Base-by-base conservation (phyloP, 2,113 vertebrate species). In the Elachura formosa region DNA sequence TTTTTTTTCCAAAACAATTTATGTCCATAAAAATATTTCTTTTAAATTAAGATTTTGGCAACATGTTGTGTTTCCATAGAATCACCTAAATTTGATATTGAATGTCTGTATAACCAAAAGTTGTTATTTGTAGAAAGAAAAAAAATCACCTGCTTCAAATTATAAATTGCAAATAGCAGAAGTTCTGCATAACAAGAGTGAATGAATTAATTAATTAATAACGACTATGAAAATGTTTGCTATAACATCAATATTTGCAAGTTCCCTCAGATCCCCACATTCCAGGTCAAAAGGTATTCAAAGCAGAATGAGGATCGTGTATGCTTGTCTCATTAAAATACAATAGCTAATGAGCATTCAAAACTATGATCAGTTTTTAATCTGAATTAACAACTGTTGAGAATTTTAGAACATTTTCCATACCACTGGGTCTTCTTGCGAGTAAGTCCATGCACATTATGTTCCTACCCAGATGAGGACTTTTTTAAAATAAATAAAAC, bases 401-500 rank as follows among this genome's bases (percentile, higher is more conserved):
- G 56, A 52, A 46, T 68, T 63, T 84, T 46, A 11, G 29, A 63
- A 18, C 2, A 2, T 22, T 89, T 81, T 74, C 58, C 9, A 11
- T 74, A 7, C 7, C 18, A 22, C 5, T 82, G 77, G 45, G 66
- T 61, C 26, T 56, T 74, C 36, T 49, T 77, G 15, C 25, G 1
- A 6, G 52, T 52, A 29, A 73, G 29, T 69, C 54, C 26, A 41
- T 46, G 58, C 2, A 1, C 64, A 14, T 72, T 2, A 4, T 29
- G 58, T 40, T 41, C 31, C 69, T 92, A 34, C 55, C 17, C 46
- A 61, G 66, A 59, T 72, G 83, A 91, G 31, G 36, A 34, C 7
- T 3, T 9, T 28, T 87, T 89, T 85, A 75, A 81, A 87, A 89
- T 89, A 95, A 94, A 85, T 94, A 92, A 96, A 93, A 28, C 12